Percentiles rank a stretch among this genome's conserved stretches.
Conservation (phyloP, 2,888 invertebrate genomes). For the Lithodes maja region DNA sequence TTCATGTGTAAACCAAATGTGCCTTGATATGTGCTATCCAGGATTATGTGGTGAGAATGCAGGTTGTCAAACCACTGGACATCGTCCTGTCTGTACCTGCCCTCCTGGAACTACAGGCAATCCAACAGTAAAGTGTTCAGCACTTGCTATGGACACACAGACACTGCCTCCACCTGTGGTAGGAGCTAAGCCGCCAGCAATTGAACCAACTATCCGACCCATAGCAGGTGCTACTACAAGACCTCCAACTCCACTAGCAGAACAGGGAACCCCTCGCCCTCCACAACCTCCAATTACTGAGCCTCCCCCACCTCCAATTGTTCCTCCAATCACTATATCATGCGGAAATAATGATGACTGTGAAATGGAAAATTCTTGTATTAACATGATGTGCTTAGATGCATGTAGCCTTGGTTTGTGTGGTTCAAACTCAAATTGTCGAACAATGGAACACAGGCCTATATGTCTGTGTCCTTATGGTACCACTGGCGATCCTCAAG, state of each 20-base stretch:
- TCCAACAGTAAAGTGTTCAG: conserved; percentile 76
- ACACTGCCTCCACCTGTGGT: conserved; percentile 51
- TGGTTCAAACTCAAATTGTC: conserved; percentile 73
- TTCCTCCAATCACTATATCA: conserved; percentile 14
- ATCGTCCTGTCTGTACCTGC: conserved; percentile 88
- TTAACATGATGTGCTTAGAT: conserved; percentile 71
- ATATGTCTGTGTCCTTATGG: conserved; percentile 73
- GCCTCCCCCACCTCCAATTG: conserved; percentile 28
- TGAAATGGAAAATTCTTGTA: conserved; percentile 72
- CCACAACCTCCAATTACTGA: conserved; percentile 11
- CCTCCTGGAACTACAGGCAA: conserved; percentile 85
- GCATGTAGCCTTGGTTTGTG: conserved; percentile 71
- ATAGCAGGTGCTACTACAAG: conserved; percentile 22
- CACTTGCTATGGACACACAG: conserved; percentile 51
- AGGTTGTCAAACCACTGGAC: conserved; percentile 79
- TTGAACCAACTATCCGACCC: no score
- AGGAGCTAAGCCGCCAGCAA: conserved; percentile 30
- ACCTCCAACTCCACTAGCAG: conserved; percentile 30
- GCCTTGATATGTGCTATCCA: conserved; percentile 66
- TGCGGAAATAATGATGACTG: conserved; percentile 58
- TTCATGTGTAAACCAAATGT: conserved; percentile 66
- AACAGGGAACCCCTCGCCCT: conserved; percentile 17
- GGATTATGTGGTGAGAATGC: conserved; percentile 84
- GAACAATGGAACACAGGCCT: conserved; percentile 72
- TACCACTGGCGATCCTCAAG: conserved; percentile 73